Evolutionary conservation across 2,888 invertebrate genomes (phyloP), one percentile per base, ranked within the genome.

Genomic region (Podotricha telesiphe): DNA sequence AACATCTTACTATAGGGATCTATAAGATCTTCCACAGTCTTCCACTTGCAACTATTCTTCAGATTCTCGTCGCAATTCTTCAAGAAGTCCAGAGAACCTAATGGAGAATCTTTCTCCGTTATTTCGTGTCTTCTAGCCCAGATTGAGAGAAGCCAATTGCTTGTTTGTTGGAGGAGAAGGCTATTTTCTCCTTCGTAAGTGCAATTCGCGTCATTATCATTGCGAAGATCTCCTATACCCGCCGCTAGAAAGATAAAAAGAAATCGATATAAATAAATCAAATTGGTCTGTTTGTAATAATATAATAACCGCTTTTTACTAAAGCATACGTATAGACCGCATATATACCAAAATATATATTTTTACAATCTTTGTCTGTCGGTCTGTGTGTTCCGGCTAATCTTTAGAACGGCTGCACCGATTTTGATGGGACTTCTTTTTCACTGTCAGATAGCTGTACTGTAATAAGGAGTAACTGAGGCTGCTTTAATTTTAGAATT

Each of bases 121-220:
- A 92, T 80, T 58, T 82, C 77, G 47, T 78, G 71, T 4, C 94
- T 73, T 20, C 87, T 80, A 0, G 89, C 82, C 95, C 95, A 96
- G 45, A 94, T 86, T 72, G 87, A 93, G 22, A 98, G 84, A 15
- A 98, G 91, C 95, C 97, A 98, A 89, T 98, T 98, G 86, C 96
- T 96, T 58, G 96, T 95, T 93, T 97, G 97, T 86, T 98, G 98
- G 65, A 97, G 94, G 15, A 98, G 89, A 0, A 98, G 96, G 80
- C 97, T 97, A 91, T 97, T 98, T 91, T 98, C 98, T 0, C 98
- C 98, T 87, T 98, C 98, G 82, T 97, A 98, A 0, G 96, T 98
- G 81, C 96, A 96, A 87, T 96, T 97, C 0, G 97, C 97, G 84
- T 98, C 98, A 84, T 97, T 95, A 81, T 96, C 96, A 83, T 96